Conservation (phyloP, 2,888 invertebrate species). For the Brachyptera putata region DNA sequence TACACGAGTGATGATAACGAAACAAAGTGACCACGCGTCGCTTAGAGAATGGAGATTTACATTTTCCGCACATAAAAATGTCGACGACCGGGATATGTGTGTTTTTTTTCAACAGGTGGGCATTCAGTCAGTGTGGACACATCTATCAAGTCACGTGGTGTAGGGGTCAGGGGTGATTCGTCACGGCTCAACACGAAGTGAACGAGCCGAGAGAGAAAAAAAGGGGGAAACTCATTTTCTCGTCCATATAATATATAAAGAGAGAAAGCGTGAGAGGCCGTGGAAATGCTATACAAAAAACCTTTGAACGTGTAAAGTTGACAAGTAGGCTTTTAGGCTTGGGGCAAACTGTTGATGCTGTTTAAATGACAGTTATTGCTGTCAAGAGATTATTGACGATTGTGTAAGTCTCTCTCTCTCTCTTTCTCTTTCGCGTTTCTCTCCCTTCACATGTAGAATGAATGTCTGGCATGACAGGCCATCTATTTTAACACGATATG, state of each 20-base stretch:
- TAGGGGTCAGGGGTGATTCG: conserved; percentile 27
- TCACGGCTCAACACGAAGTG: conserved; percentile 26
- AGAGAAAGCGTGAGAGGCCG: background rate
- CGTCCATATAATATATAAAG: background rate
- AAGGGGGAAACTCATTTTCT: conserved; percentile 24
- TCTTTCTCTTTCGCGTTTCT: too few relatives aligned
- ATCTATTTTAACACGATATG: conserved; percentile 23
- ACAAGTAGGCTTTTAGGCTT: conserved; percentile 15
- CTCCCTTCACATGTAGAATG: conserved; percentile 13
- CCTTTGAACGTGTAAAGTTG: conserved; percentile 16
- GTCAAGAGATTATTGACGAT: conserved; percentile 30
- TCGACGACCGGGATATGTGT: background rate
- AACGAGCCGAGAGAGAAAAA: conserved; percentile 20
- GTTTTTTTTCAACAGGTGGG: conserved; percentile 27
- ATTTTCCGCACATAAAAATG: background rate
- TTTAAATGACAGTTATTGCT: conserved; percentile 26
- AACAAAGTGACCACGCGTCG: too few relatives aligned
- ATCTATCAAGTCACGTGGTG: conserved; percentile 23
- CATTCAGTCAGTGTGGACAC: conserved; percentile 26
- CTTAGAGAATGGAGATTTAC: too few relatives aligned
- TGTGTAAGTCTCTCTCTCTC: conserved; percentile 11
- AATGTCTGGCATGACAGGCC: conserved; percentile 23
- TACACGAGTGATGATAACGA: too few relatives aligned
- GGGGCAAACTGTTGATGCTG: conserved; percentile 23
- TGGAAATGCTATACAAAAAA: background rate